Evolutionary conservation across 2,113 vertebrate genomes (phyloP).

Genomic region (Grantiella picta): DNA sequence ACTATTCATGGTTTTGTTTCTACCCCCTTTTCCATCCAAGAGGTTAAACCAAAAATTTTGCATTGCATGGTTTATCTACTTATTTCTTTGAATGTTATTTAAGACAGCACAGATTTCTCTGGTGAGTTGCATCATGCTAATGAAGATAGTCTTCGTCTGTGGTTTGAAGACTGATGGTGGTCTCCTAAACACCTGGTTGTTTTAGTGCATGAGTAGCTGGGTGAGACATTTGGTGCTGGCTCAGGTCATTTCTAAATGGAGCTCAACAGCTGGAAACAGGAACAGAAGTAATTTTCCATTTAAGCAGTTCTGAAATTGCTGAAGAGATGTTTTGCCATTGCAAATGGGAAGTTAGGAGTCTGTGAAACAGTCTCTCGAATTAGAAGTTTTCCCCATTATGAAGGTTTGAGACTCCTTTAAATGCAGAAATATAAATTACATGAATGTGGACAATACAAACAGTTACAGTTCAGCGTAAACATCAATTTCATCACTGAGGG

Average conservation of each 20-base stretch:
- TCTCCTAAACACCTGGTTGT: constrained; percentile 4
- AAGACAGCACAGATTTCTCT: neutral
- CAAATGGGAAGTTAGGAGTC: neutral
- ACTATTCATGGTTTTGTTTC: neutral
- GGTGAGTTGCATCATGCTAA: neutral
- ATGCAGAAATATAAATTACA: neutral
- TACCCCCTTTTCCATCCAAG: neutral
- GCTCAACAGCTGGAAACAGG: constrained; percentile 18
- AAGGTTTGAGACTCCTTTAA: neutral
- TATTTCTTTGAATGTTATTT: neutral
- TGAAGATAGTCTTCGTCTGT: neutral
- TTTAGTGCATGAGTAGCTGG: neutral
- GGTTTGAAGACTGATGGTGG: neutral
- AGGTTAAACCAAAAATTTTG: neutral
- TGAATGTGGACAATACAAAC: neutral
- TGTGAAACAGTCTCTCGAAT: neutral
- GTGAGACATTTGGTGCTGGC: neutral
- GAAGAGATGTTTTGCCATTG: neutral
- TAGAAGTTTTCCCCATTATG: neutral
- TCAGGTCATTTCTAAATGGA: neutral
- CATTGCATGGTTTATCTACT: neutral
- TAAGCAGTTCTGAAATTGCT: constrained; percentile 1
- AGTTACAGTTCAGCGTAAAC: neutral
- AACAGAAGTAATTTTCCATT: constrained; percentile 25
- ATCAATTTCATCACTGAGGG: neutral